A percentile compares a stretch with the other conserved stretches of the same genome.
Evolutionary conservation across 2,797 vertebrate genomes (phyloP).

Genomic region (Holocentrus rufus): DNA sequence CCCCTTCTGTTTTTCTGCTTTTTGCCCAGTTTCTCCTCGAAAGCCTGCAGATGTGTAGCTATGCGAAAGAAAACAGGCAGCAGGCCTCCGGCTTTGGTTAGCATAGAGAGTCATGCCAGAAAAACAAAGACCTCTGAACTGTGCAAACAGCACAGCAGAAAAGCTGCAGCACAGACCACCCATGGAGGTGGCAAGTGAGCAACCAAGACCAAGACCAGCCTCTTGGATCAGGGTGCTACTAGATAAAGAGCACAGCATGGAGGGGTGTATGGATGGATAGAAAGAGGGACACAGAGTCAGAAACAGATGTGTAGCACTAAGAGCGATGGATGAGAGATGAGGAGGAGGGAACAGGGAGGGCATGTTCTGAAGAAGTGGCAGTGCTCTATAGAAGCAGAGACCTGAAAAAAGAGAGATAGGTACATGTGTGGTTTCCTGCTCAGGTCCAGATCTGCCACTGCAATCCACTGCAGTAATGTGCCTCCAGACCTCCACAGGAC

Average conservation of each 20-base stretch:
- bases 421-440: no score
- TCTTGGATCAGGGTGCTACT: slow-evolving; percentile 55
- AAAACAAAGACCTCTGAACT: slow-evolving; percentile 78
- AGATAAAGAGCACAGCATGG: slow-evolving; percentile 62
- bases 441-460: slow-evolving; percentile 6
- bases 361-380: slow-evolving; percentile 22
- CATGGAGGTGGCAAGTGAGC: slow-evolving; percentile 71
- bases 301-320: slow-evolving; percentile 45
- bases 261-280: slow-evolving; percentile 31
- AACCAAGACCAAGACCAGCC: slow-evolving; percentile 62
- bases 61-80: slow-evolving; percentile 76
- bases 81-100: slow-evolving; percentile 70
- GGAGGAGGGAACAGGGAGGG: slow-evolving; percentile 10
- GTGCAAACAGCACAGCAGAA: slow-evolving; percentile 72
- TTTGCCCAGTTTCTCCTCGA: slow-evolving; percentile 58
- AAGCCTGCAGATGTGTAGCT: slow-evolving; percentile 73
- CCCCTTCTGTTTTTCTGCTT: slow-evolving; percentile 52
- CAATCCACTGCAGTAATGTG: slow-evolving; percentile 28
- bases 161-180: slow-evolving; percentile 75
- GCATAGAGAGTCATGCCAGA: slow-evolving; percentile 72
- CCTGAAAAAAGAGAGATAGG: slow-evolving; percentile 1
- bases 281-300: slow-evolving; percentile 14
- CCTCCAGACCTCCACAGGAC: slow-evolving; percentile 29
- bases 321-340: slow-evolving; percentile 19
- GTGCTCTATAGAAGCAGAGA: not conserved